Percentiles rank a stretch among this genome's conserved stretches.
phyloP scores from a whole-genome alignment of 2,113 vertebrate species.

The Scalopus aquaticus region DNA sequence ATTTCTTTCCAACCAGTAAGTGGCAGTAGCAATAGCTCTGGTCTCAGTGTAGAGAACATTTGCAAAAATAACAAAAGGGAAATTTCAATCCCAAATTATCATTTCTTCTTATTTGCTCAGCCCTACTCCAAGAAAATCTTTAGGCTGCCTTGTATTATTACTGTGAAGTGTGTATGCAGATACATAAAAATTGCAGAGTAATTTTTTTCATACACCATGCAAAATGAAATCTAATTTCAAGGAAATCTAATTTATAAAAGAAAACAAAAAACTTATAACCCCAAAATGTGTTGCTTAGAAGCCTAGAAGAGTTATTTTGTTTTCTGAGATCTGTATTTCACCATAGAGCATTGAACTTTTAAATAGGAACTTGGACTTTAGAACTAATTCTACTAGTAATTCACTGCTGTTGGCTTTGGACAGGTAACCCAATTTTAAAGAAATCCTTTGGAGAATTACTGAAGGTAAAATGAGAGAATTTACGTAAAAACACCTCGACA shows the following conservation, averaged over 20 bases:
- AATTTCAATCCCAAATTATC: neutral
- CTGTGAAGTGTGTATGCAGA: neutral
- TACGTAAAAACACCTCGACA: neutral
- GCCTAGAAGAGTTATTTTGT: neutral
- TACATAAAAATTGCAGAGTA: neutral
- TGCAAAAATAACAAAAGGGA: neutral
- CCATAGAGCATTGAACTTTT: neutral
- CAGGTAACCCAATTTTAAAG: neutral
- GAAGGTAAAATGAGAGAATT: neutral
- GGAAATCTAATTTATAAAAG: neutral
- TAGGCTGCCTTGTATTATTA: neutral
- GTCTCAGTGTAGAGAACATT: neutral
- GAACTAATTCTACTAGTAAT: neutral
- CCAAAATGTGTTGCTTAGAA: slow-evolving; percentile 2
- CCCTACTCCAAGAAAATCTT: neutral
- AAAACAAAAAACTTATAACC: neutral
- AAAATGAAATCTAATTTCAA: slow-evolving; percentile 37
- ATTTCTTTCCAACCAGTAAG: slow-evolving; percentile 17
- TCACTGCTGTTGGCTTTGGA: neutral
- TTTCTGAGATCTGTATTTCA: slow-evolving; percentile 5
- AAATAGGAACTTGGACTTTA: neutral
- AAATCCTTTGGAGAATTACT: slow-evolving; percentile 39
- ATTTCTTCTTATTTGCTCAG: neutral
- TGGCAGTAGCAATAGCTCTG: slow-evolving; percentile 22
- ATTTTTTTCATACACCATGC: slow-evolving; percentile 4